These are phyloP conservation scores for Hafferia zeledoni DNA, from an alignment of 2,797 vertebrate genomes.

Conservation along the genomic window DNA sequence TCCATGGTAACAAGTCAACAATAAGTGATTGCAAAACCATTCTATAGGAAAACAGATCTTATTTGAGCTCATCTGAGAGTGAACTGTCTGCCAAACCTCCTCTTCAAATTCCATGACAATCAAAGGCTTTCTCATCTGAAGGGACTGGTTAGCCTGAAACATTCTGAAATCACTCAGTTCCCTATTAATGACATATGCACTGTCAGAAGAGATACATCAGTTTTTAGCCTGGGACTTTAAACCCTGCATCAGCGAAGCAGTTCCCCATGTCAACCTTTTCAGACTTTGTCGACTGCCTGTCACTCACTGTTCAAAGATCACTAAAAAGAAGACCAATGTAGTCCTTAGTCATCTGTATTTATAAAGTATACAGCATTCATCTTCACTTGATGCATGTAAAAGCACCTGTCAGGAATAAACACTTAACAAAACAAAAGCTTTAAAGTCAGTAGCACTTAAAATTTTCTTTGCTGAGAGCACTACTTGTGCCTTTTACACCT, in stretches of 20 bases:
- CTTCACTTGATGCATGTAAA: not conserved
- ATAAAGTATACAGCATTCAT: not conserved
- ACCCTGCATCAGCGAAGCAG: not conserved
- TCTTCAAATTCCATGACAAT: conserved; percentile 9
- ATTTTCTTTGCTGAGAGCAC: not conserved
- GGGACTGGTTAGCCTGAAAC: not conserved
- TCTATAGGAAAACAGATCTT: not conserved
- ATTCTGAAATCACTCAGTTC: not conserved
- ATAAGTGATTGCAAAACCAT: not conserved
- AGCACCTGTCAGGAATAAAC: not conserved
- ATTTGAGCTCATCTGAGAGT: not conserved
- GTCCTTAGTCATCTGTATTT: not conserved
- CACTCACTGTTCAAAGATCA: not conserved
- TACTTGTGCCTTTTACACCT: not conserved
- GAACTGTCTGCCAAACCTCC: not conserved
- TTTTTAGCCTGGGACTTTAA: conserved; percentile 30
- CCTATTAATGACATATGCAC: not conserved
- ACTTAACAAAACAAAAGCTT: not conserved
- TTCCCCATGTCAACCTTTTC: not conserved
- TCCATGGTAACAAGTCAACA: not conserved
- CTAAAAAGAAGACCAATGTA: not conserved
- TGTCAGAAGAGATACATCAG: conserved; percentile 27
- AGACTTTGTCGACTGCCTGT: not conserved
- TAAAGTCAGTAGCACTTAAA: not conserved
- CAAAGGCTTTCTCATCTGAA: not conserved